Percentiles rank a stretch among this genome's conserved stretches.
Conservation (phyloP, 2,113 vertebrate species). For the Grammomys dolichurus region DNA sequence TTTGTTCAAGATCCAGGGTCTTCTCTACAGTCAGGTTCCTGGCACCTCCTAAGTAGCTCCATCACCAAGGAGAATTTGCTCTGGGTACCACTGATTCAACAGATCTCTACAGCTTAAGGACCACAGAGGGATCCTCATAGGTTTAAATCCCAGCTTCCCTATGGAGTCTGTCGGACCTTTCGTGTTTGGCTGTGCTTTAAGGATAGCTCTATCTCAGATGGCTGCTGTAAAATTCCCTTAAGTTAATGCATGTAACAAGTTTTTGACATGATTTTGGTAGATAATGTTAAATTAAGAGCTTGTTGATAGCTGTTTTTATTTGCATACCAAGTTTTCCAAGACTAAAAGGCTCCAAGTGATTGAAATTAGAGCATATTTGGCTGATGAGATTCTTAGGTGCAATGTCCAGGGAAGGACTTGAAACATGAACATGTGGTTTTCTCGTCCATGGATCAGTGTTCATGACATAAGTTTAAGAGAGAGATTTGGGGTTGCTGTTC, state of each 20-base stretch:
- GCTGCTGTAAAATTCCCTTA: background rate
- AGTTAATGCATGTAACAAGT: background rate
- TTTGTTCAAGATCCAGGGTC: background rate
- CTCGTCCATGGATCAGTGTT: background rate
- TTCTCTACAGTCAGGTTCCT: background rate
- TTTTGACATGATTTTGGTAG: background rate
- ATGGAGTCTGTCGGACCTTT: background rate
- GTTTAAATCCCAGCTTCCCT: background rate
- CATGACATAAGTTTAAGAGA: background rate
- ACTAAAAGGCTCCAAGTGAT: constrained; percentile 42
- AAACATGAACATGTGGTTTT: constrained; percentile 52
- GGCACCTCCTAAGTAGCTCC: background rate
- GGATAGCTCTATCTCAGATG: background rate
- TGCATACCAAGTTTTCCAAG: background rate
- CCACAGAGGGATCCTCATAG: background rate
- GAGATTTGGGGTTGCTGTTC: background rate
- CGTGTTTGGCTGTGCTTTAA: background rate
- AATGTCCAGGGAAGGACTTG: background rate
- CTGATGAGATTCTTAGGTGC: constrained; percentile 26
- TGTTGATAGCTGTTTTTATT: constrained; percentile 31
- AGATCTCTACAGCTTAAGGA: background rate
- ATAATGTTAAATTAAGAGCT: constrained; percentile 50
- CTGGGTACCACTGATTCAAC: background rate
- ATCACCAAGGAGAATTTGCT: background rate
- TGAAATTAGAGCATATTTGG: constrained; percentile 40